A percentile compares a stretch with the other conserved stretches of the same genome.
These are phyloP conservation scores for Dusona sp. DNA, from an alignment of 2,888 invertebrate species.

Conservation along the genomic window DNA sequence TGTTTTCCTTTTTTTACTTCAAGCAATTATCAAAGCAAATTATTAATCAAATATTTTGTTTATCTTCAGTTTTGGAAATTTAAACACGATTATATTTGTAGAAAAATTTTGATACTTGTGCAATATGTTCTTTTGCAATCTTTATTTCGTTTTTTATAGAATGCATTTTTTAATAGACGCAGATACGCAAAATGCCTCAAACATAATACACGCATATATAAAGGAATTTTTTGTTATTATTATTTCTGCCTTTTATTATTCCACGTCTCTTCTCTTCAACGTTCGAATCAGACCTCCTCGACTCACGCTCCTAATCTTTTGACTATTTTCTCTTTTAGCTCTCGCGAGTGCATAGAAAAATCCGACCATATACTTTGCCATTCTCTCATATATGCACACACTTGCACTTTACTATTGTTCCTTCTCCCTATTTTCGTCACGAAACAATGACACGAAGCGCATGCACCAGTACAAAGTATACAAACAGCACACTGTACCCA, in stretches of 20 bases:
- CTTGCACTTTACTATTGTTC: constrained; percentile 37
- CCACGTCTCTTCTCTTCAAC: constrained; percentile 18
- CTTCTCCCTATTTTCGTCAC: constrained; percentile 41
- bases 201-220: background rate
- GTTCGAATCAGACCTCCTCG: constrained; percentile 5
- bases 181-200: constrained; percentile 2
- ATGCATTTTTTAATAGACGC: background rate
- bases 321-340: constrained; percentile 31
- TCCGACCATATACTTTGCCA: background rate
- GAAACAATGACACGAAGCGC: constrained; percentile 38
- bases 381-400: constrained; percentile 17
- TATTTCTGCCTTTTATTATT: constrained; percentile 15
- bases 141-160: background rate
- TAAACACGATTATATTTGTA: background rate
- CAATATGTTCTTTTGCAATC: background rate
- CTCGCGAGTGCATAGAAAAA: constrained; percentile 17
- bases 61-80: background rate
- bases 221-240: constrained; percentile 7
- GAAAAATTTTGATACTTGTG: background rate
- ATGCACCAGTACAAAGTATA: constrained; percentile 19
- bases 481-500: constrained; percentile 11
- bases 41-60: background rate
- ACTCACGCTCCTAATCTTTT: constrained; percentile 3
- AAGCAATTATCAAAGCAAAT: background rate
- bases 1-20: background rate